Percentiles rank a stretch among this genome's conserved stretches.
phyloP scores from a whole-genome alignment of 2,797 vertebrate genomes.

The Chelmon rostratus region DNA sequence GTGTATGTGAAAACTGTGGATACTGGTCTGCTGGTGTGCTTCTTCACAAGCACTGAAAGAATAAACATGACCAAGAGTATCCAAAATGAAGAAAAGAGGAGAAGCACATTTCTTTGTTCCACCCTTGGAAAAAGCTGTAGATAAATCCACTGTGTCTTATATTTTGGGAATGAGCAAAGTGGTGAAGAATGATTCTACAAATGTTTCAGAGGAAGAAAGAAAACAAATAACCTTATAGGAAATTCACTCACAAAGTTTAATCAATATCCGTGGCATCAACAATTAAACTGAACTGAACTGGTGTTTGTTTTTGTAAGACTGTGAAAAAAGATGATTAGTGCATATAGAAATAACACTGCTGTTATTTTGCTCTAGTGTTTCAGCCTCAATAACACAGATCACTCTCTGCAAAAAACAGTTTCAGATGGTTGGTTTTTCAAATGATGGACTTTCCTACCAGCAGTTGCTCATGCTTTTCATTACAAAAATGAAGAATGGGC shows the following conservation, averaged over 20 bases:
- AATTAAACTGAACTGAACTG: slow-evolving; percentile 5
- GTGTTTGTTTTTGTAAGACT: slow-evolving; percentile 15
- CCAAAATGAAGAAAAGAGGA: not conserved
- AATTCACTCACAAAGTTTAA: slow-evolving; percentile 22
- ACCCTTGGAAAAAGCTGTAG: not conserved
- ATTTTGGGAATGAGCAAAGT: not conserved
- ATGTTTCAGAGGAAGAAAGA: not conserved
- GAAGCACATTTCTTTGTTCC: not conserved
- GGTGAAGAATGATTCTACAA: slow-evolving; percentile 6
- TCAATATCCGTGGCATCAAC: not conserved
- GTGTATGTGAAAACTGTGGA: slow-evolving; percentile 15
- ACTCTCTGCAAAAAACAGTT: slow-evolving; percentile 33
- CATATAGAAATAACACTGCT: not conserved
- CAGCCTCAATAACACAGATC: slow-evolving; percentile 20
- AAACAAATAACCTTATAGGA: slow-evolving; percentile 33
- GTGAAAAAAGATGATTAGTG: slow-evolving; percentile 13
- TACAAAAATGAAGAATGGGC: slow-evolving; percentile 33
- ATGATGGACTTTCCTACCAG: slow-evolving; percentile 38
- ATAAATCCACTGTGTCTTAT: not conserved
- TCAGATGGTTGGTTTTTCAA: slow-evolving; percentile 42
- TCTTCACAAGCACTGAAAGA: not conserved
- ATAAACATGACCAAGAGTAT: not conserved
- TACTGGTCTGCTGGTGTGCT: slow-evolving; percentile 1
- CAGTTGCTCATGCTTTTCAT: slow-evolving; percentile 38
- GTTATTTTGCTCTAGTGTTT: slow-evolving; percentile 22